phyloP scores from a whole-genome alignment of 2,888 invertebrate genomes.

The Drosophila monieri region DNA sequence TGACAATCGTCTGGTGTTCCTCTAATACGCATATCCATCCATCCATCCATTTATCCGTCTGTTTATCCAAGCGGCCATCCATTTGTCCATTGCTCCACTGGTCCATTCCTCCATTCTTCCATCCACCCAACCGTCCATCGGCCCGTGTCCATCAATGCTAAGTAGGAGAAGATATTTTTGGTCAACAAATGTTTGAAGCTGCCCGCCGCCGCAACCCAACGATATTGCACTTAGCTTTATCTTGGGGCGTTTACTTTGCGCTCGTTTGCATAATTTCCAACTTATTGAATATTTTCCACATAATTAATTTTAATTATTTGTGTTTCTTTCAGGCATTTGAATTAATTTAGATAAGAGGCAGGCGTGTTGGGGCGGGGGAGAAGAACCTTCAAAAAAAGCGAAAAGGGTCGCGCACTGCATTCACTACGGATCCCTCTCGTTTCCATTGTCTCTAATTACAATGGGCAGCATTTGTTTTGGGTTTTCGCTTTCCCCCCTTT shows the following conservation, averaged over 20 bases:
- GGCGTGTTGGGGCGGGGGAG: background rate
- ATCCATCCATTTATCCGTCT: conserved; percentile 23
- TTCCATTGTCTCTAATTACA: conserved; percentile 75
- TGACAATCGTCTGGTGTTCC: conserved; percentile 39
- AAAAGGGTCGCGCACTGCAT: conserved; percentile 64
- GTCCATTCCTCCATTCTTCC: background rate
- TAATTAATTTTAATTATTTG: conserved; percentile 78
- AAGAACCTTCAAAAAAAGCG: conserved; percentile 33
- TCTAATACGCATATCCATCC: conserved; percentile 38
- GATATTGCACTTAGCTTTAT: conserved; percentile 72
- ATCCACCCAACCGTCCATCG: conserved; percentile 14
- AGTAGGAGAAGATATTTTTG: conserved; percentile 64
- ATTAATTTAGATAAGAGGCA: conserved; percentile 64
- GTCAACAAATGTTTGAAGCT: conserved; percentile 45
- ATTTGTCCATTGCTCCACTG: background rate
- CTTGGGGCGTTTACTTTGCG: conserved; percentile 67
- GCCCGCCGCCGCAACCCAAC: conserved; percentile 21
- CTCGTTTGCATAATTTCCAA: conserved; percentile 78
- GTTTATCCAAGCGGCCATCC: conserved; percentile 14
- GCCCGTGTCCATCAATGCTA: conserved; percentile 63
- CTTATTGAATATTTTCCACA: conserved; percentile 79
- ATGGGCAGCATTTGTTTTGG: conserved; percentile 67
- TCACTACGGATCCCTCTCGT: conserved; percentile 50
- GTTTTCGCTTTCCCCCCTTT: conserved; percentile 12
- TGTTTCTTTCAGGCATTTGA: conserved; percentile 61